Evolutionary conservation across 2,113 vertebrate species (phyloP).

Genomic region (Poeciliopsis occidentalis): DNA sequence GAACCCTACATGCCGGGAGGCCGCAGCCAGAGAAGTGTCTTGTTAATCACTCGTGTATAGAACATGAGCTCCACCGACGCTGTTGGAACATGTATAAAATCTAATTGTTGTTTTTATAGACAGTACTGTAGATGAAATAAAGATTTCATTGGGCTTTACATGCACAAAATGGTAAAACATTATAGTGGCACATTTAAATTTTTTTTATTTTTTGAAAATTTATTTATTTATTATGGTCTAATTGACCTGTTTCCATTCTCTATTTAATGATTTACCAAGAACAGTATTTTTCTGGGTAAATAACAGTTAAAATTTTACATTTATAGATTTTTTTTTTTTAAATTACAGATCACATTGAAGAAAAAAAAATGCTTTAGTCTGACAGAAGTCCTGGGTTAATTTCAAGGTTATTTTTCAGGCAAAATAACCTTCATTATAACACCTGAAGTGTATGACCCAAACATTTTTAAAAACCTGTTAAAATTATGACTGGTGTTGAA

Average conservation of each 20-base stretch:
- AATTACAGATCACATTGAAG: not conserved
- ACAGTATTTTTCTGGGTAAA: not conserved
- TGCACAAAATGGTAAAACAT: not conserved
- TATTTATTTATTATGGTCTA: conserved; percentile 27
- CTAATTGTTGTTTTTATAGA: not conserved
- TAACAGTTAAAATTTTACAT: not conserved
- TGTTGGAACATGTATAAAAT: not conserved
- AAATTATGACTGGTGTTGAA: too few relatives aligned
- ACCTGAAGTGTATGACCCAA: not conserved
- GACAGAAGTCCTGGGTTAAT: not conserved
- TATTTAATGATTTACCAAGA: not conserved
- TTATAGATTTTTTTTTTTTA: not conserved
- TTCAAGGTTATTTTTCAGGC: not conserved
- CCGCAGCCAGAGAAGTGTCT: not conserved
- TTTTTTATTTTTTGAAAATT: conserved; percentile 36
- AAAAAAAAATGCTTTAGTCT: not conserved
- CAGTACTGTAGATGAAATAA: not conserved
- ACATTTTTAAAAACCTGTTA: not conserved
- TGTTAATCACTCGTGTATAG: not conserved
- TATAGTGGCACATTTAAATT: accelerated
- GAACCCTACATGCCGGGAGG: not conserved
- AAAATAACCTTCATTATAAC: not conserved
- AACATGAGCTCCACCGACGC: not conserved
- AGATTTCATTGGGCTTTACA: not conserved
- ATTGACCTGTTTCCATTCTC: not conserved